A percentile compares a stretch with the other conserved stretches of the same genome.
phyloP scores from a whole-genome alignment of 2,797 vertebrate genomes.

The Phoeniculus purpureus region DNA sequence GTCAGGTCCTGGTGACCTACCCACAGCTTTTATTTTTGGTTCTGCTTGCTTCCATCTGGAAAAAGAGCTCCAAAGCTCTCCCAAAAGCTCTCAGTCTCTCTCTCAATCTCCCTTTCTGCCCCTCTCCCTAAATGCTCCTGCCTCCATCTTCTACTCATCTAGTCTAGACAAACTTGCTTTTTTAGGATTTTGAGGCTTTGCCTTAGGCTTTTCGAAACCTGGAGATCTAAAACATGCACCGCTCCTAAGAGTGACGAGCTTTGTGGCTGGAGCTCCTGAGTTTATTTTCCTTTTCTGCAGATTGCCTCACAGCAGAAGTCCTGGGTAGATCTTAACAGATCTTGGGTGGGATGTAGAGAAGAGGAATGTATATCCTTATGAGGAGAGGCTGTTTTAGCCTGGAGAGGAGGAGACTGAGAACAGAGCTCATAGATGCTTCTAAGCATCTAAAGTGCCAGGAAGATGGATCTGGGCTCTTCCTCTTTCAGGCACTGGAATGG shows the following conservation, averaged over 20 bases:
- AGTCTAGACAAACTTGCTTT: background rate
- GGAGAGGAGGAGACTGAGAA: no score
- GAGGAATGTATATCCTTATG: background rate
- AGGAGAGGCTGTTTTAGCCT: no score
- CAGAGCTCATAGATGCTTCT: no score
- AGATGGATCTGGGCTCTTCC: no score
- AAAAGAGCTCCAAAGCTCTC: background rate
- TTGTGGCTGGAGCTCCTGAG: background rate
- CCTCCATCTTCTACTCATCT: background rate
- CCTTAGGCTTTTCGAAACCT: conserved; percentile 3
- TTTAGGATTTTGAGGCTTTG: background rate
- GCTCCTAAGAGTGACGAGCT: background rate
- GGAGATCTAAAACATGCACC: background rate
- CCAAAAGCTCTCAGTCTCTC: no score
- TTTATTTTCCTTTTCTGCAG: background rate
- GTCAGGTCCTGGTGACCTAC: background rate
- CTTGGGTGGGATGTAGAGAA: background rate
- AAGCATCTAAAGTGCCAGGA: no score
- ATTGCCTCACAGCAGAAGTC: background rate
- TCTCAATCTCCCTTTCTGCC: no score
- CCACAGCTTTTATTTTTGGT: background rate
- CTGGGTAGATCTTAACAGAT: background rate
- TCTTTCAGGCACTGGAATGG: no score
- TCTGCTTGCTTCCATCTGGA: background rate
- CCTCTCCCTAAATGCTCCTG: background rate